These are phyloP conservation scores for Drosophila nigricruria DNA, from an alignment of 2,888 invertebrate genomes.

Conservation along the genomic window DNA sequence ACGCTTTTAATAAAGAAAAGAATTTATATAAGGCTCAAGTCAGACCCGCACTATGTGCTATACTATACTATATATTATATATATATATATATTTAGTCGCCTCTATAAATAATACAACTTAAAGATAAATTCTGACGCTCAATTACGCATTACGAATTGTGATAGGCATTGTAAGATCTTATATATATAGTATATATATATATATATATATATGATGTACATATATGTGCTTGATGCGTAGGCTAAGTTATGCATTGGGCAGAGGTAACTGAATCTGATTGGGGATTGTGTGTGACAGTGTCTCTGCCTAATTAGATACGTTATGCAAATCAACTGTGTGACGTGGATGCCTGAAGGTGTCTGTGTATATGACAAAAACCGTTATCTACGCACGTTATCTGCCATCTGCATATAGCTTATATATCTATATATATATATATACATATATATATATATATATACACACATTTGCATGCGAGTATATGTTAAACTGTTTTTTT, in stretches of 20 bases:
- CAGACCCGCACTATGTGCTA: conserved; percentile 30
- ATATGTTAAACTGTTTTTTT: conserved; percentile 27
- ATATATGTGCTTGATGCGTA: background rate
- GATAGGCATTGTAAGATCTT: conserved; percentile 27
- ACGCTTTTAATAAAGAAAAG: conserved; percentile 5
- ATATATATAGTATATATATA: conserved; percentile 8
- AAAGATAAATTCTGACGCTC: conserved; percentile 39
- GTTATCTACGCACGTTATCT: conserved; percentile 63
- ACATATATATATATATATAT: background rate
- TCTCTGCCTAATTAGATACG: conserved; percentile 68
- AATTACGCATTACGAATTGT: conserved; percentile 57
- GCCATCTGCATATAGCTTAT: conserved; percentile 39
- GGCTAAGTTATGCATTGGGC: conserved; percentile 46
- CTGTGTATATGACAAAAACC: conserved; percentile 31
- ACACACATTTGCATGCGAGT: conserved; percentile 22
- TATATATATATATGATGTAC: background rate
- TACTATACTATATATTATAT: background rate
- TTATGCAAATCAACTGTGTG: conserved; percentile 64
- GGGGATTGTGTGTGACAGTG: conserved; percentile 33
- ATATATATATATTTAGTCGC: conserved; percentile 4
- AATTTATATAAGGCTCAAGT: background rate
- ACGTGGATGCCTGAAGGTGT: conserved; percentile 50
- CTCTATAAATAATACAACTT: conserved; percentile 41
- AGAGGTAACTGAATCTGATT: conserved; percentile 36
- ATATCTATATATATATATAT: conserved; percentile 4